Base-by-base conservation (phyloP, 2,113 vertebrate genomes). In the Beaufortia kweichowensis region DNA sequence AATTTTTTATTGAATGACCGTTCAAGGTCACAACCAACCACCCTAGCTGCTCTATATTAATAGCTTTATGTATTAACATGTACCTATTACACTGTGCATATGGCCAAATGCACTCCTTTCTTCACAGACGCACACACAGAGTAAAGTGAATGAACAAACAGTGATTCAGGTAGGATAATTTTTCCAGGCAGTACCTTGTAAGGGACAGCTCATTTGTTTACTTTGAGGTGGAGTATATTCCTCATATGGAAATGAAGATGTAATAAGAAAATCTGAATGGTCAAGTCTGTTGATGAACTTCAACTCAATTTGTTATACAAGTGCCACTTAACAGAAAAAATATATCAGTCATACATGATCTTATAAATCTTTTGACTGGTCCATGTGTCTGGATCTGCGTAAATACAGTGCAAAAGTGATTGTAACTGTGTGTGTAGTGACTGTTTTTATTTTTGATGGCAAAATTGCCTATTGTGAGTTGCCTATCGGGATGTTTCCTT, bases 51-150 rank as follows among this genome's bases (percentile, higher is more conserved):
- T 64, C 43, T 46, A 35, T 78, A 50, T 65, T 79, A 64, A 24
- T 46, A 62, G 56, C 4, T 31, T 75, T 69, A 71, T 75, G 69
- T 46, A 78, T 79, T 61, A 71, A 65, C 19, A 23, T 79, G 77
- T 72, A 57, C 57, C 56, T 76, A 31, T 67, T 62, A 73, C 59
- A 10, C 15, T 55, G 23, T 6, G n/a, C 62, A 67, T 63, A 23
- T 68, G 23, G 35, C 69, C 24, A 57, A 28, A 23, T 61, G 65
- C 19, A 26, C 60, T 28, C 23, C 66, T n/a, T 35, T 79, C 35
- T 48, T 12, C 50, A 59, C 15, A 24, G 21, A 23, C 26, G 28
- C 72, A 65, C 35, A 50, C 26, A 31, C 24, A 69, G 7, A 48
- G 41, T 46, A 11, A 48, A 67, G 64, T 48, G 24, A 29, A 17